phyloP scores from a whole-genome alignment of 1,140 invertebrate species.

The Gonioctena quinquepunctata region DNA sequence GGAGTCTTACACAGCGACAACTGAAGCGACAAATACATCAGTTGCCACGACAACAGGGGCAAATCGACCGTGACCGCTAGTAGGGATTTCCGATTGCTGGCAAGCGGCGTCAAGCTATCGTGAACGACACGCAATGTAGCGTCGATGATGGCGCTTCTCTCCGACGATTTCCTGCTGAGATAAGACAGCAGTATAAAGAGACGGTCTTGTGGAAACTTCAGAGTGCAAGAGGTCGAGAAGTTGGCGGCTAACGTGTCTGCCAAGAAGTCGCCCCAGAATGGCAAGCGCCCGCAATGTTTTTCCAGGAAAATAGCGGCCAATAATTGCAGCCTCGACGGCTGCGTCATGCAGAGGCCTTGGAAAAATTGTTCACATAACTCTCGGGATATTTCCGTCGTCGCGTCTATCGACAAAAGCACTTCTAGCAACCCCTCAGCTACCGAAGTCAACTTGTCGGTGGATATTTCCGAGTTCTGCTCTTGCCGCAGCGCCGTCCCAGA shows the following conservation, averaged over 20 bases:
- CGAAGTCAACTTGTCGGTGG: constrained; percentile 77
- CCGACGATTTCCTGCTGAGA: constrained; percentile 78
- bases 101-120: constrained; percentile 61
- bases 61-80: constrained; percentile 62
- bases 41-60: constrained; percentile 76
- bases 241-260: constrained; percentile 77
- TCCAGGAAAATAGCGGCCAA: constrained; percentile 76
- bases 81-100: constrained; percentile 55
- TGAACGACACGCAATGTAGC: constrained; percentile 65
- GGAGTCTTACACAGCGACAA: constrained; percentile 62
- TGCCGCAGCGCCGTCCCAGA: not conserved
- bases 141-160: constrained; percentile 67
- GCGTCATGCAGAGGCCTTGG: constrained; percentile 66
- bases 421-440: constrained; percentile 81
- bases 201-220: constrained; percentile 84
- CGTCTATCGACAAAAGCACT: constrained; percentile 73
- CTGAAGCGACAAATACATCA: constrained; percentile 77
- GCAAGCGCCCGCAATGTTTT: constrained; percentile 74
- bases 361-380: constrained; percentile 71
- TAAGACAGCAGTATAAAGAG: constrained; percentile 86
- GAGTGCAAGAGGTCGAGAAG: constrained; percentile 76
- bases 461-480: constrained; percentile 52
- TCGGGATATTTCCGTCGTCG: constrained; percentile 65
- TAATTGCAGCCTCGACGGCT: constrained; percentile 66
- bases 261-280: constrained; percentile 89